Conservation (phyloP, 1,140 invertebrate species). For the Gryllus bimaculatus region DNA sequence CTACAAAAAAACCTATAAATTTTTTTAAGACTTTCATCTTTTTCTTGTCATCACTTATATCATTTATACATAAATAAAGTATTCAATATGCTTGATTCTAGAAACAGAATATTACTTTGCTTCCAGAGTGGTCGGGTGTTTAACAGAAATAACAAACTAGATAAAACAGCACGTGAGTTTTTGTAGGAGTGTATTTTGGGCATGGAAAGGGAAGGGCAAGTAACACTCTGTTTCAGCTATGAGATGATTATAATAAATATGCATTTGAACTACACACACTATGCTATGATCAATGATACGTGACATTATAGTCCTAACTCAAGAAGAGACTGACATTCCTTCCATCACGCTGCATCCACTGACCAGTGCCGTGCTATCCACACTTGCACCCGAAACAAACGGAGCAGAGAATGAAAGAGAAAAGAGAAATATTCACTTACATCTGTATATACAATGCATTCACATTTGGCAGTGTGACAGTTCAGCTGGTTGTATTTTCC, state of each 20-base stretch:
- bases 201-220: neutral
- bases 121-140: neutral
- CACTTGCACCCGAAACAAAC: conserved; percentile 3
- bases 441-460: neutral
- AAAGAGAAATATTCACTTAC: conserved; percentile 1
- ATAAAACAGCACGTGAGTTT: neutral
- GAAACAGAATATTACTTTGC: conserved; percentile 1
- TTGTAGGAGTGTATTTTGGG: neutral
- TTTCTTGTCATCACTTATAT: neutral
- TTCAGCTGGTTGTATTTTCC: conserved; percentile 4
- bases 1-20: conserved; percentile 2
- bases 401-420: neutral
- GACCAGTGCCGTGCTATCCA: neutral
- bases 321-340: neutral
- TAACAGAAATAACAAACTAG: neutral
- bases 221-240: conserved; percentile 1
- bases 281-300: neutral
- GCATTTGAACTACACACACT: conserved; percentile 4
- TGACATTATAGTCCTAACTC: neutral
- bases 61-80: conserved; percentile 6
- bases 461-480: conserved; percentile 3
- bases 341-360: neutral
- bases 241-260: conserved; percentile 6
- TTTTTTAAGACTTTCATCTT: conserved; percentile 6
- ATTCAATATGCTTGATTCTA: neutral